Evolutionary conservation across 2,888 invertebrate genomes (phyloP).

Genomic region (Drosophila formosana): DNA sequence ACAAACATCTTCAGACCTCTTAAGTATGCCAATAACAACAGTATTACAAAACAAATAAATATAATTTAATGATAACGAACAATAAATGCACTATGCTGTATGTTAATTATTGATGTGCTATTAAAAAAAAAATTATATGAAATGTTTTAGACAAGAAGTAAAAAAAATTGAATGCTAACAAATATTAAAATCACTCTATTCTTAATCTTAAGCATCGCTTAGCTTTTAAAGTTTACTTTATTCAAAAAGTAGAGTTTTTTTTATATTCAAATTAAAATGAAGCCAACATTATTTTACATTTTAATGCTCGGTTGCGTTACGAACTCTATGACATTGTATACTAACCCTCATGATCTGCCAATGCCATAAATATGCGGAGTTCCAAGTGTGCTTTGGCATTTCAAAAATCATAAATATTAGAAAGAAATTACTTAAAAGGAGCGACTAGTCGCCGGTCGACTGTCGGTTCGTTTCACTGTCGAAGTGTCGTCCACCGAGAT

Average conservation of each 20-base stretch:
- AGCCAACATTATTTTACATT: background rate
- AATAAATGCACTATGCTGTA: background rate
- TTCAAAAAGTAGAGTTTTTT: no score
- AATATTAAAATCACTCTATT: no score
- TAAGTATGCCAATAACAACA: constrained; percentile 19
- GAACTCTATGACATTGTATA: background rate
- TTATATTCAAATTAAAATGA: no score
- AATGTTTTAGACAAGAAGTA: no score
- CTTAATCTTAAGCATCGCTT: no score
- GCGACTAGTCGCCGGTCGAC: constrained; percentile 28
- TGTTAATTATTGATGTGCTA: background rate
- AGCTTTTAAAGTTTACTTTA: no score
- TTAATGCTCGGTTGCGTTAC: background rate
- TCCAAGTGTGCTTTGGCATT: constrained; percentile 58
- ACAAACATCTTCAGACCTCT: background rate
- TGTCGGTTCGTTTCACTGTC: background rate
- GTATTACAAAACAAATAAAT: background rate
- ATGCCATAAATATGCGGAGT: constrained; percentile 46
- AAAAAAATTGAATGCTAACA: no score
- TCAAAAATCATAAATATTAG: constrained; percentile 76
- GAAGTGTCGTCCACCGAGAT: constrained; percentile 1
- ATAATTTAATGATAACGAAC: background rate
- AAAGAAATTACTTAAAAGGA: constrained; percentile 64
- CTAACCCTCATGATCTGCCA: background rate
- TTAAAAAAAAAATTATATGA: no score